Evolutionary conservation across 2,113 vertebrate species (phyloP).

Genomic region (Ctenodactylus gundi): DNA sequence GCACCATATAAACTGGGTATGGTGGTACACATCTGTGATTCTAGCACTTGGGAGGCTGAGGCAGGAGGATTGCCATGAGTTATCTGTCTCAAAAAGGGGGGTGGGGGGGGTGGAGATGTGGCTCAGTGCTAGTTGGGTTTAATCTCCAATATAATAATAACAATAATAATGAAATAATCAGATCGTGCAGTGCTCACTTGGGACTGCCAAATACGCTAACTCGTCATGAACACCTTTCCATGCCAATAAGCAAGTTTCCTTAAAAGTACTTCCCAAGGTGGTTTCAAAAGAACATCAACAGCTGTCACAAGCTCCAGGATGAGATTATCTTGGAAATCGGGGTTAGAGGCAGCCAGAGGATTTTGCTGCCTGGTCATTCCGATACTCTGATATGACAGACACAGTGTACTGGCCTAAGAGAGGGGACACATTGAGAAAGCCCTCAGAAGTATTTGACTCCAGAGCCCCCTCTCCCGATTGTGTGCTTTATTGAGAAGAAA

Average conservation of each 20-base stretch:
- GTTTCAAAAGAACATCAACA: neutral
- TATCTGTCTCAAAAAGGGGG: too few relatives aligned
- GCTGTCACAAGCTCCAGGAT: neutral
- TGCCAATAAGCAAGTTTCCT: neutral
- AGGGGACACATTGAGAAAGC: neutral
- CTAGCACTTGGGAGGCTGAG: too few relatives aligned
- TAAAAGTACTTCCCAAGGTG: neutral
- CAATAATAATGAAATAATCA: neutral
- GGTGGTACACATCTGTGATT: too few relatives aligned
- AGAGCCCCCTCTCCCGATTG: neutral
- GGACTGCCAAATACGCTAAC: too few relatives aligned
- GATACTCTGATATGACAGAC: neutral
- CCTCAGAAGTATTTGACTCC: neutral
- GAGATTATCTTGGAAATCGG: neutral
- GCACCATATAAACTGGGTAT: too few relatives aligned
- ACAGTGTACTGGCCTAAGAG: fast-evolving
- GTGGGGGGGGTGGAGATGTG: neutral
- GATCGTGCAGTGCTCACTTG: too few relatives aligned
- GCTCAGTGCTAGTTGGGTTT: neutral
- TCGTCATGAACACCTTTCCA: fast-evolving
- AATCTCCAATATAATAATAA: neutral
- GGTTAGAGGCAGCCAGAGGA: neutral
- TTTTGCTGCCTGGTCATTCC: neutral
- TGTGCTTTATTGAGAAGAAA: neutral
- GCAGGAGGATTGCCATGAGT: too few relatives aligned